Base-by-base conservation (phyloP, 2,113 vertebrate species). In the Rhinogobius similis region DNA sequence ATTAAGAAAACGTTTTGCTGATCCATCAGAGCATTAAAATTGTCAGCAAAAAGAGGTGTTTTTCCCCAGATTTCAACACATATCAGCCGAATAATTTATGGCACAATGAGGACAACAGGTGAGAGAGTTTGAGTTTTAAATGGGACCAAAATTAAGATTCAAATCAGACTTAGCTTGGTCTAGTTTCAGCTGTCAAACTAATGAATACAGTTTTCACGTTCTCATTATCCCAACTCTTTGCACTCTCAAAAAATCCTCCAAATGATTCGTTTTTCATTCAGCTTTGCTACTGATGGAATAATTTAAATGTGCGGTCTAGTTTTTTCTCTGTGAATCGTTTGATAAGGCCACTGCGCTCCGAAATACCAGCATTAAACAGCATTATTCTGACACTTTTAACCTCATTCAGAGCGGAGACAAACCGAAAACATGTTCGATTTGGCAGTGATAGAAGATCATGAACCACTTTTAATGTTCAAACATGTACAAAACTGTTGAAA, bases 271-370 rank as follows among this genome's bases (percentile, higher is more conserved):
- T 65, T 61, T 24, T 43, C 27, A 52, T 48, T 56, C 66, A 62
- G 61, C 55, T 59, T 10, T 32, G 39, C 56, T 41, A 69, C 72
- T 14, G 36, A 64, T 53, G 69, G 78, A 79, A 82, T 83, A 65
- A 83, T 78, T 82, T 11, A 67, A 73, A 59, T 20, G 41, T 27
- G 44, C 16, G 24, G 61, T 52, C 63, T 29, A 18, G 32, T 39
- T 16, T 48, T 44, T 71, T 32, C 62, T 36, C 3, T 39, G 58
- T 52, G 69, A 36, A 61, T 73, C 65, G 20, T 26, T 23, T n/a
- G 44, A 59, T 29, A 4, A 21, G 1, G 29, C n/a, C 11, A 53
- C 27, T 10, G 14, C 1, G 20, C 29, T 20, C 32, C 2, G 63
- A 68, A 75, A 68, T 46, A 46, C 41, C 43, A 44, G 43, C 39